Base-by-base conservation (phyloP, 2,797 vertebrate species). In the Typhlichthys eigenmanni region DNA sequence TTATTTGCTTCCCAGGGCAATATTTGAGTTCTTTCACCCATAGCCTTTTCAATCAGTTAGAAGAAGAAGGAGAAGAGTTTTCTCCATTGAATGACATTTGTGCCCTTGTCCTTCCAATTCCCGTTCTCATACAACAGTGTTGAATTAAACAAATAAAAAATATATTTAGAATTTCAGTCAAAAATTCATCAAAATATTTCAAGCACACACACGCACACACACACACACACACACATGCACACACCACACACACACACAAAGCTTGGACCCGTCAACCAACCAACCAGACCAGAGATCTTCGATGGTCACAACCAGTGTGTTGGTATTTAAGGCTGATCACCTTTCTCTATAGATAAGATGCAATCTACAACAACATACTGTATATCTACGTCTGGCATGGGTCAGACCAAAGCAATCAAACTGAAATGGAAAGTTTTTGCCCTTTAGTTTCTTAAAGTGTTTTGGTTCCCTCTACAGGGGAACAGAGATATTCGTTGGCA, bases 11-110 rank as follows among this genome's bases (percentile, higher is more conserved):
- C 62, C 62, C 29, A 8, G 7, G 54, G 24, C n/a, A 75, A 70
- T 72, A 68, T 78, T 47, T 73, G 67, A 61, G 60, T 69, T 51
- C 67, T 60, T 43, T 71, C 69, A 75, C 55, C 62, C 17, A 47
- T 17, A 60, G 58, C 63, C 47, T 63, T 61, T 60, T 63, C 54
- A 64, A 55, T 75, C 60, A 75, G 38, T 60, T 46, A 64, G 9
- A 13, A 24, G 43, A 52, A 17, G 16, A 17, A 17, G 16, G 16
- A 17, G 16, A 17, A 17, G 47, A 38, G 50, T 8, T 16, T 64
- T 66, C 4, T 57, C 64, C 46, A 62, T 66, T 46, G 55, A 52
- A 48, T 6, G 2, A 56, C 12, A 45, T 11, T 62, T 71, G 62
- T 47, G 58, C 19, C 1, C 49, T 1, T 48, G 55, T 17, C 24